These are phyloP conservation scores for Tauraco hartlaubi DNA, from an alignment of 2,797 vertebrate species.

Conservation along the genomic window DNA sequence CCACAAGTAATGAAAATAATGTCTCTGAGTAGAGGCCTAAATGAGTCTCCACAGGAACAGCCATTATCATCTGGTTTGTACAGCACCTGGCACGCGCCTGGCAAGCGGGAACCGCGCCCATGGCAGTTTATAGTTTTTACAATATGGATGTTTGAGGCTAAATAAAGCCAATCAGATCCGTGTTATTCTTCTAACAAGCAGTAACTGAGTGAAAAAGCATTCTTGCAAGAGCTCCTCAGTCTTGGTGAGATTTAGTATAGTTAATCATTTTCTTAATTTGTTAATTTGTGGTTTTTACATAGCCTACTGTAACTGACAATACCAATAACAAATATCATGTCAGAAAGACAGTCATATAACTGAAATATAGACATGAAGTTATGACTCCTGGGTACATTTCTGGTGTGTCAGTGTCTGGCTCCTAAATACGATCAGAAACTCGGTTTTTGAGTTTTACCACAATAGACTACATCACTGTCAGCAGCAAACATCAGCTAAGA, in stretches of 20 bases:
- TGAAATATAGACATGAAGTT: not conserved
- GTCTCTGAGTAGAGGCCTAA: not conserved
- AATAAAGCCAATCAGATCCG: not conserved
- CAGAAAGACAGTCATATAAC: not conserved
- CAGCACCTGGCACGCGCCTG: not conserved
- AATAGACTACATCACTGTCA: not conserved
- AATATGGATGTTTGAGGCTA: not conserved
- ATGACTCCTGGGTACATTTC: not conserved
- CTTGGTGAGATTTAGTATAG: not conserved
- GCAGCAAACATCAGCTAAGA: not conserved
- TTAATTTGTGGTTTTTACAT: not conserved
- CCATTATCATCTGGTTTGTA: not conserved
- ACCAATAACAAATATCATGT: not conserved
- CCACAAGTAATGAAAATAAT: not conserved
- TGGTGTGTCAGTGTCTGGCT: not conserved
- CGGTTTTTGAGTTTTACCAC: not conserved
- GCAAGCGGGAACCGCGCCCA: not conserved
- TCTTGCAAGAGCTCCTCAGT: not conserved
- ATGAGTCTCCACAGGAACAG: not conserved
- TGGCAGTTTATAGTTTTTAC: not conserved
- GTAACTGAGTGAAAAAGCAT: not conserved
- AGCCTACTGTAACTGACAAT: not conserved
- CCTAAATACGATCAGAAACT: slow-evolving; percentile 1
- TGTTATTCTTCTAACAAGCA: not conserved
- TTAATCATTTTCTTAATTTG: not conserved